Conservation (phyloP, 2,888 invertebrate genomes). For the Acanthosepion esculentum region DNA sequence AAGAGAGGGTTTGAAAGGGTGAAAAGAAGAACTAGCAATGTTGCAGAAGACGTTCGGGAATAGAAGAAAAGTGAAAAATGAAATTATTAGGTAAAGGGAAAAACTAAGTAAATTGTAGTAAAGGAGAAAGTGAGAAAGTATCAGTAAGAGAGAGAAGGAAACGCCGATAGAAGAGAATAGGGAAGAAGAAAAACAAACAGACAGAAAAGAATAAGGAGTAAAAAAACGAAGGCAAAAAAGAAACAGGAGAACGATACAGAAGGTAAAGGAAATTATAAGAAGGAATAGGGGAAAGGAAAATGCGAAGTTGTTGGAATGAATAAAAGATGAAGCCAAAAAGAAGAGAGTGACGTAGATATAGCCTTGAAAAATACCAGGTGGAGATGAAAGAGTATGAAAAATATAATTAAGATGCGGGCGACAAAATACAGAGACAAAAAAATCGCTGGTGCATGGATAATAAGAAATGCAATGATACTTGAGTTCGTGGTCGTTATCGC, state of each 20-base stretch:
- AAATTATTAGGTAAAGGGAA: no score
- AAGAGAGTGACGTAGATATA: not conserved
- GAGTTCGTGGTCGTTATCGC: no score
- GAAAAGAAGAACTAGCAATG: not conserved
- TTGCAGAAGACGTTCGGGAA: no score
- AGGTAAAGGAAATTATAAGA: no score
- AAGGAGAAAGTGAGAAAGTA: no score
- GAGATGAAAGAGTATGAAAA: not conserved
- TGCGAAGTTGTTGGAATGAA: not conserved
- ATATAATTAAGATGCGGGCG: not conserved
- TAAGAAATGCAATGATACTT: not conserved
- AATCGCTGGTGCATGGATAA: not conserved
- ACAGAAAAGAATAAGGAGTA: not conserved
- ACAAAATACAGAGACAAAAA: not conserved
- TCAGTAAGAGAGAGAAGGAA: not conserved
- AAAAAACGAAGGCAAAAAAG: no score
- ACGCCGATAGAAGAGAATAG: not conserved
- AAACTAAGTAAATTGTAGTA: no score
- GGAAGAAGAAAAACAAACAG: not conserved
- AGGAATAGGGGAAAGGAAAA: not conserved
- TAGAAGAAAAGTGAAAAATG: no score
- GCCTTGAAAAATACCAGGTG: constrained; percentile 9
- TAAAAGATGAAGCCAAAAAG: not conserved
- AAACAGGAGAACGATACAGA: no score
- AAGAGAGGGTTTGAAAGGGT: not conserved